Base-by-base conservation (phyloP, 2,113 vertebrate genomes). In the Falcunculus frontatus region DNA sequence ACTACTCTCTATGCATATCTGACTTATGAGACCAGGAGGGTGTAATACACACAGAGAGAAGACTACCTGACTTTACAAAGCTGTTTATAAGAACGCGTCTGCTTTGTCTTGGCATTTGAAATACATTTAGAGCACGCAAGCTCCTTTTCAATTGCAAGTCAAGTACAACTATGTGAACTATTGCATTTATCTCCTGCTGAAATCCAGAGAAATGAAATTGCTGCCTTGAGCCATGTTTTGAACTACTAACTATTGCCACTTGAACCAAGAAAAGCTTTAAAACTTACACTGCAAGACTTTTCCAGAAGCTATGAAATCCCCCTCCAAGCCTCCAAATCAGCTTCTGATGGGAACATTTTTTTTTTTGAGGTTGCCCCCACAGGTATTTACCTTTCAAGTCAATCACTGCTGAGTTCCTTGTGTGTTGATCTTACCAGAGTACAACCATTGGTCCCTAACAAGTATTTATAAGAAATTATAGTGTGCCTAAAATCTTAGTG, bases 141-240 rank as follows among this genome's bases (percentile, higher is more conserved):
- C 53, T 93, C 44, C 62, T 88, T 94, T 96, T 80, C 92, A 84
- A 89, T 67, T 72, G 62, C 57, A 88, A 78, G 78, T 57, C 1
- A 1, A 83, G 56, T 76, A 87, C 64, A 92, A 41, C 32, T 70
- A 9, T 50, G 41, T 93, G 87, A 92, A 86, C 80, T 85, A 89
- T 83, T 94, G 74, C 32, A 85, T 89, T 91, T 96, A 96, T 95
- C 83, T 90, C 57, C 64, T 65, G 22, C 33, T 80, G 60, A 94
- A 94, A 91, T 76, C 26, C 46, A 90, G 60, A 92, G 79, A 85
- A 90, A 93, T 83, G 30, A 89, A 94, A 96, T 80, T 93, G 68
- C 70, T 95, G 92, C 84, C 76, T 96, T 90, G 41, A 95, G 68
- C 52, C 35, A 44, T 77, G 33, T 90, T 96, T 95, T 93, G 76